These are phyloP conservation scores for Aphelocoma coerulescens DNA, from an alignment of 2,113 vertebrate genomes.

Conservation along the genomic window DNA sequence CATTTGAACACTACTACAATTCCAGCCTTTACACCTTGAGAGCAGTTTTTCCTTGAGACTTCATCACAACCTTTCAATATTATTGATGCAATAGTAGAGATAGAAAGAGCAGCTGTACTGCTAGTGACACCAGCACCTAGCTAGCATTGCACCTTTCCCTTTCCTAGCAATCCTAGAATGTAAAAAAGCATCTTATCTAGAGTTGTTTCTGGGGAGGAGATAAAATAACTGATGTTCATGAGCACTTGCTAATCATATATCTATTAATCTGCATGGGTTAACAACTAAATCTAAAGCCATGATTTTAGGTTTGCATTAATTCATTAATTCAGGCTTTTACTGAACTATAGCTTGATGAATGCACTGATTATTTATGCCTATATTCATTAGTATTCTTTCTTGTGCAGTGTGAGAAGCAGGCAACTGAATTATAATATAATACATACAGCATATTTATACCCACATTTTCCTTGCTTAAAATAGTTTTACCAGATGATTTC, in stretches of 20 bases:
- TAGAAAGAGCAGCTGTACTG: neutral
- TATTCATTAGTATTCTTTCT: neutral
- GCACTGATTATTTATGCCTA: neutral
- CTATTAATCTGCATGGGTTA: neutral
- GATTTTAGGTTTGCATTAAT: neutral
- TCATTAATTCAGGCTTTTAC: neutral
- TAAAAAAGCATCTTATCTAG: neutral
- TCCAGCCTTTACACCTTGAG: neutral
- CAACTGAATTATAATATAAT: neutral
- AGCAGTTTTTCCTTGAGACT: neutral
- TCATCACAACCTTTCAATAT: neutral
- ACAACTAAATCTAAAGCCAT: neutral
- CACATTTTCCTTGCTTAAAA: neutral
- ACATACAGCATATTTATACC: neutral
- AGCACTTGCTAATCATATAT: neutral
- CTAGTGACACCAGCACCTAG: neutral
- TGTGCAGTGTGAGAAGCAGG: neutral
- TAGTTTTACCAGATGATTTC: neutral
- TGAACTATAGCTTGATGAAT: neutral
- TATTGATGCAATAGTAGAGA: neutral
- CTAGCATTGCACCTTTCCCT: neutral
- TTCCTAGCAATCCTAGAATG: neutral
- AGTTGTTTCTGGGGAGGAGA: neutral
- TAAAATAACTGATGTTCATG: neutral
- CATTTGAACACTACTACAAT: neutral